phyloP scores from a whole-genome alignment of 35 echinoderm and acorn worm species.

The Nesometra sesokonis region DNA sequence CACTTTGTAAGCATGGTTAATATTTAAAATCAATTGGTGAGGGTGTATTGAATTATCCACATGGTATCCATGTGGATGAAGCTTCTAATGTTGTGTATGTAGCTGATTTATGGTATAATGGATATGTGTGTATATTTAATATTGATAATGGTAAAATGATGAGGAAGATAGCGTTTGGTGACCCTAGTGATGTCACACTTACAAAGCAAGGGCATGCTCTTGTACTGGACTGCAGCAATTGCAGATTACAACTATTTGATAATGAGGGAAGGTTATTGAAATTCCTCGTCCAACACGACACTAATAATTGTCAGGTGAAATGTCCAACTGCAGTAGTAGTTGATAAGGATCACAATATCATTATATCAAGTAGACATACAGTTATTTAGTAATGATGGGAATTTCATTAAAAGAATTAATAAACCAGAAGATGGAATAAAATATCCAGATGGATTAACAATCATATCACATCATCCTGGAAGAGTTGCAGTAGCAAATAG shows the following conservation, averaged over 20 bases:
- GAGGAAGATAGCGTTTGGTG: neutral
- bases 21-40: neutral
- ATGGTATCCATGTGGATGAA: neutral
- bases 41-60: neutral
- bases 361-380: neutral
- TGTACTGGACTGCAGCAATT: neutral
- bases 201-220: neutral
- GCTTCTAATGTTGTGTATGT: neutral
- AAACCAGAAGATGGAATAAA: neutral
- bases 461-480: neutral
- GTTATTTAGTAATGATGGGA: neutral
- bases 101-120: neutral
- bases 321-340: neutral
- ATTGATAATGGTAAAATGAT: neutral
- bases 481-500: neutral
- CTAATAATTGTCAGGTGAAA: neutral
- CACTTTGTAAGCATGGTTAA: no score
- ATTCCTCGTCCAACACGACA: neutral
- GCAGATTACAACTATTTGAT: neutral
- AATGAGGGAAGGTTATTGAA: neutral
- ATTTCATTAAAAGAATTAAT: neutral
- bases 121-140: neutral
- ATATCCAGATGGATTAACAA: neutral
- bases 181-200: neutral
- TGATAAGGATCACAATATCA: neutral